These are phyloP conservation scores for Onychomys leucogaster DNA, from an alignment of 2,797 vertebrate genomes.

Conservation along the genomic window DNA sequence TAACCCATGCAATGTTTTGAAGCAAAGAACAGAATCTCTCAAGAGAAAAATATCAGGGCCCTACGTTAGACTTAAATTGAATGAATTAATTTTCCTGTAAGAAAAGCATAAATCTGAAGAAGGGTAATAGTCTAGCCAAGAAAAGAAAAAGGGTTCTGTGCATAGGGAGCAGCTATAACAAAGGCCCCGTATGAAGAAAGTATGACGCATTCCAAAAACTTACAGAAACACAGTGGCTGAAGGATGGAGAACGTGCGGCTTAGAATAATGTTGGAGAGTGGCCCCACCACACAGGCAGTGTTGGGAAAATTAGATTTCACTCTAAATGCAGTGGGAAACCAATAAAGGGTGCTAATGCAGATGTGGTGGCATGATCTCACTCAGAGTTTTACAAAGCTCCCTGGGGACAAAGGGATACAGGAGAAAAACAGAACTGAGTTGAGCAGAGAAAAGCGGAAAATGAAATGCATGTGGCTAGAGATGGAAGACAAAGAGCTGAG, in stretches of 20 bases:
- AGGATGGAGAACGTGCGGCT: neutral
- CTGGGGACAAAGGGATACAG: neutral
- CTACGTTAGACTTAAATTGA: neutral
- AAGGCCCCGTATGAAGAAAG: neutral
- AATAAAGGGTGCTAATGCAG: neutral
- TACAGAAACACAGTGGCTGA: neutral
- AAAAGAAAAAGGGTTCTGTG: neutral
- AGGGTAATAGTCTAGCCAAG: neutral
- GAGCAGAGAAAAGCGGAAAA: neutral
- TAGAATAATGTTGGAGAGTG: neutral
- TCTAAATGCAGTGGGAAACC: neutral
- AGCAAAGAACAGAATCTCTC: neutral
- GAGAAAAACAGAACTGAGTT: neutral
- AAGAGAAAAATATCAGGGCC: neutral
- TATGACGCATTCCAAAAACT: neutral
- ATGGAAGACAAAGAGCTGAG: neutral
- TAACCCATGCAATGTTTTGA: neutral
- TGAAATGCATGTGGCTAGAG: neutral
- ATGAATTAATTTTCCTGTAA: slow-evolving; percentile 35
- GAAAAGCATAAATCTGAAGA: slow-evolving; percentile 34
- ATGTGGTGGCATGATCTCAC: neutral
- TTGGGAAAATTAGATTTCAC: neutral
- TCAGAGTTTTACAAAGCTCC: neutral
- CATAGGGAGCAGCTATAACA: neutral
- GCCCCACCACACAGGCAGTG: neutral